Conservation (phyloP, 64 coral and sea anemone genomes). For the Dendrophyllia cribrosa region DNA sequence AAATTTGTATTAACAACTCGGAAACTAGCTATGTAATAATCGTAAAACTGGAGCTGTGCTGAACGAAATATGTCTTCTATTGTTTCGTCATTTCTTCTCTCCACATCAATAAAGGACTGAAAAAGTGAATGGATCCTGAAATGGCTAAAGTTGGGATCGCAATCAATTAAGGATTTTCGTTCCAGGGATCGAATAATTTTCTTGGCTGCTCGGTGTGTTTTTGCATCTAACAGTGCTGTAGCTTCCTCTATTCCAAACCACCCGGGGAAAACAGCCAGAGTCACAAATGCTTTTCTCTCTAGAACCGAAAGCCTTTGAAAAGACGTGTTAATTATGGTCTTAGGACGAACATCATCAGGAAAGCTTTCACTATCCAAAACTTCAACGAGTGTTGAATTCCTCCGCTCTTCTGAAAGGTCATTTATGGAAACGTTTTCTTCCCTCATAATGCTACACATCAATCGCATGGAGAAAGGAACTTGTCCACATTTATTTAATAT, state of each 20-base stretch:
- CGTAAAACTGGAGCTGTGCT: background rate
- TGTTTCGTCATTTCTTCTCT: background rate
- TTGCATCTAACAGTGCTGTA: background rate
- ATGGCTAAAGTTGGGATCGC: background rate
- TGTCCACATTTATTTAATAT: background rate
- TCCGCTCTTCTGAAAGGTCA: background rate
- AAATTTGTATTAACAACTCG: background rate
- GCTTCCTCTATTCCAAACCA: background rate
- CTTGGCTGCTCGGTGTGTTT: background rate
- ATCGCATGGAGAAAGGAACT: conserved; percentile 6
- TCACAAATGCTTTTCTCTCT: background rate
- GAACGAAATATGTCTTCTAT: background rate
- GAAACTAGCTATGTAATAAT: background rate
- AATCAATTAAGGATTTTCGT: background rate
- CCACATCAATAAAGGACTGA: background rate
- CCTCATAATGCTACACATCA: background rate
- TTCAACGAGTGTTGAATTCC: background rate
- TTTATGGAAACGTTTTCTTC: background rate
- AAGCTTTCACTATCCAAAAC: background rate
- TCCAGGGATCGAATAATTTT: background rate
- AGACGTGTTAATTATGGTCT: background rate
- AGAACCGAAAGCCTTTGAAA: background rate
- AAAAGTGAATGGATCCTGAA: background rate
- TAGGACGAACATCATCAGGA: background rate
- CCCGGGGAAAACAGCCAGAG: background rate